These are phyloP conservation scores for Limnothrissa miodon DNA, from an alignment of 2,113 vertebrate genomes.

Conservation along the genomic window DNA sequence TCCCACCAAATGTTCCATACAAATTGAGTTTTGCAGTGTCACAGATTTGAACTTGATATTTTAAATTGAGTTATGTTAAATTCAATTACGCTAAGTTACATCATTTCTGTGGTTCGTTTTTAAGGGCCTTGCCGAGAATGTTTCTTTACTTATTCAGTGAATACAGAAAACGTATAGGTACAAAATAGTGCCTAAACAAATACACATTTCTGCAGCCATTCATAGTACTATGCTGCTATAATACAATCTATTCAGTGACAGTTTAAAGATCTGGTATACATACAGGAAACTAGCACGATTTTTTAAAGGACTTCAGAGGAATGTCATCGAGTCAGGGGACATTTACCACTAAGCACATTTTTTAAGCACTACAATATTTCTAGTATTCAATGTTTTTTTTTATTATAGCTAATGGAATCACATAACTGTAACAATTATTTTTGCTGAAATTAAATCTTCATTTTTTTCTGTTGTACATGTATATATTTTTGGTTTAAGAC, in stretches of 20 bases:
- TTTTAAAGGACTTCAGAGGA: background rate
- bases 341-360: background rate
- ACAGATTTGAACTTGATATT: constrained; percentile 41
- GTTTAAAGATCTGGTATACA: background rate
- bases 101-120: constrained; percentile 34
- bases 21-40: constrained; percentile 41
- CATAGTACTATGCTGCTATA: background rate
- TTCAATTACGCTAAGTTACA: constrained; percentile 34
- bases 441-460: background rate
- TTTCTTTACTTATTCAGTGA: constrained; percentile 9
- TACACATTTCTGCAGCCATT: background rate
- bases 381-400: background rate
- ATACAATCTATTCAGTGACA: background rate
- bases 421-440: background rate
- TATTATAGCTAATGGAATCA: background rate
- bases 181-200: constrained; percentile 5
- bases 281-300: background rate
- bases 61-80: constrained; percentile 46
- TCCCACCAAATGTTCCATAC: constrained; percentile 30
- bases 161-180: background rate
- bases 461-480: background rate
- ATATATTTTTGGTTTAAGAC: background rate
- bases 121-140: constrained; percentile 1
- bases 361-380: background rate
- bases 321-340: background rate